Evolutionary conservation across 2,797 vertebrate genomes (phyloP).

Genomic region (Margarornis squamiger): DNA sequence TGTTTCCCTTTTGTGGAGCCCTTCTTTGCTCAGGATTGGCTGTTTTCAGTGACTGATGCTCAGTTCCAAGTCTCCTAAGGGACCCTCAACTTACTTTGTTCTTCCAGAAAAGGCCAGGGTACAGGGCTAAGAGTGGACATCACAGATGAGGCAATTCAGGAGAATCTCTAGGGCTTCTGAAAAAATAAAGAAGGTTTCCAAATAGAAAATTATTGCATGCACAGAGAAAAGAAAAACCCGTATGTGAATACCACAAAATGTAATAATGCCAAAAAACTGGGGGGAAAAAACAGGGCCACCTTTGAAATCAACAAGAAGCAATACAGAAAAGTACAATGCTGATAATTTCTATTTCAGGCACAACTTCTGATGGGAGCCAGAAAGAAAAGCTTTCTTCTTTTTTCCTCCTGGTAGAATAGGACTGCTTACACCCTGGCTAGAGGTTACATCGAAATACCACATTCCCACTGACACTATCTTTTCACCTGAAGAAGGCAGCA

Average conservation of each 20-base stretch:
- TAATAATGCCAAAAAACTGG: not conserved
- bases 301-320: not conserved
- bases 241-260: not conserved
- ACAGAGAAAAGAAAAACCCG: not conserved
- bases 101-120: not conserved
- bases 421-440: not conserved
- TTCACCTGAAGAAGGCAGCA: not conserved
- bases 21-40: not conserved
- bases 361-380: not conserved
- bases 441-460: not conserved
- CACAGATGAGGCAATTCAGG: not conserved
- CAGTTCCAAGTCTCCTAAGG: not conserved
- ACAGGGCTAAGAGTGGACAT: not conserved
- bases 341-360: not conserved
- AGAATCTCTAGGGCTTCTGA: not conserved
- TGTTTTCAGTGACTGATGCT: not conserved
- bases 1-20: not conserved
- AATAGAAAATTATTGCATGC: not conserved
- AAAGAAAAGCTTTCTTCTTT: not conserved
- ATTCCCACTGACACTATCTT: not conserved
- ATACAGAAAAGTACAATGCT: not conserved
- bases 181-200: not conserved
- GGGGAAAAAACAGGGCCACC: not conserved
- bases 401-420: not conserved
- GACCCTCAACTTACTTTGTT: not conserved